Conservation (phyloP, 2,113 vertebrate species). For the Macaca mulatta region DNA sequence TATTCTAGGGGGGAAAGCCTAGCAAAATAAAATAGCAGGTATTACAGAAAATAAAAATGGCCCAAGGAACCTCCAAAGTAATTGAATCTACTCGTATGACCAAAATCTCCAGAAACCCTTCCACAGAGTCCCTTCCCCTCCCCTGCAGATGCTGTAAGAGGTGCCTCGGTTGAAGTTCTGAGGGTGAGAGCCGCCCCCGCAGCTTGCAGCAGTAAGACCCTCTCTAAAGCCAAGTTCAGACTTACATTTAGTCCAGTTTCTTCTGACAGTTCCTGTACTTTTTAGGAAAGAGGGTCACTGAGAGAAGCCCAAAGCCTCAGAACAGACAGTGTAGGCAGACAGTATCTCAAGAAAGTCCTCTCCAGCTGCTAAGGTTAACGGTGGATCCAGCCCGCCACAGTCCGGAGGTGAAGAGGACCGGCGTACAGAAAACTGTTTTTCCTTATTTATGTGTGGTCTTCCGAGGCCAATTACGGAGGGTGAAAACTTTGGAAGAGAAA, state of each 20-base stretch:
- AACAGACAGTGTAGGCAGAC: rapidly evolving
- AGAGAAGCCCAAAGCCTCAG: neutral
- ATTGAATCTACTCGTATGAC: neutral
- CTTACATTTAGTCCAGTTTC: neutral
- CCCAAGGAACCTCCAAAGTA: neutral
- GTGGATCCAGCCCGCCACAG: too few species aligned
- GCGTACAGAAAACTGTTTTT: rapidly evolving
- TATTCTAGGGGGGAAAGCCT: neutral
- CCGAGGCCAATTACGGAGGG: neutral
- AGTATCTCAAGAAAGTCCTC: neutral
- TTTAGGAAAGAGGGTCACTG: neutral
- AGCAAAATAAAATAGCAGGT: constrained; percentile 54
- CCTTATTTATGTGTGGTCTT: neutral
- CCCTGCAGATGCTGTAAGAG: rapidly evolving
- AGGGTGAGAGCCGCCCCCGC: rapidly evolving
- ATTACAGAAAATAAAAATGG: constrained; percentile 61
- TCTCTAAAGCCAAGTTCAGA: neutral
- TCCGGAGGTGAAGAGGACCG: neutral
- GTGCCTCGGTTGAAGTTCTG: rapidly evolving
- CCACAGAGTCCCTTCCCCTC: too few species aligned
- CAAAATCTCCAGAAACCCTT: neutral
- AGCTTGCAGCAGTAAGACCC: neutral
- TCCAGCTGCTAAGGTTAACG: neutral
- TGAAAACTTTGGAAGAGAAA: neutral
- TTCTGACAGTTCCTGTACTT: neutral